Percentiles rank a stretch among this genome's conserved stretches.
Evolutionary conservation across 37 sponge, comb jelly and placozoan genomes (phyloP).

Genomic region (Chondrosia reniformis): DNA sequence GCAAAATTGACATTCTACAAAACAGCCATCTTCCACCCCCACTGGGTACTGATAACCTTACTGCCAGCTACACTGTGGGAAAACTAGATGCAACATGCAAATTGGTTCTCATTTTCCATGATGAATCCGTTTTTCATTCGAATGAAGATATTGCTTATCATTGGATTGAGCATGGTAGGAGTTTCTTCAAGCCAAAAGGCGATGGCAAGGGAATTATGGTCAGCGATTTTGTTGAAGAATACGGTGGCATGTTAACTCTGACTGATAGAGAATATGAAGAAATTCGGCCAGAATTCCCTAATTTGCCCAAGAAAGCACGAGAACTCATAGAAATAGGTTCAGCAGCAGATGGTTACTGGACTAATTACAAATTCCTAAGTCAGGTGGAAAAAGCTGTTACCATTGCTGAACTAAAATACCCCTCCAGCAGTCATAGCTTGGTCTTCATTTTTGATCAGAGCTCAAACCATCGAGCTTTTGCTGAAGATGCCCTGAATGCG

Average conservation of each 20-base stretch:
- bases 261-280: conserved; percentile 3
- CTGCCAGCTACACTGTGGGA: neutral
- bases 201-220: conserved; percentile 25
- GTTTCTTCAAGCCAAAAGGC: conserved; percentile 13
- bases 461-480: conserved; percentile 6
- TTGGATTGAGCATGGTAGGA: conserved; percentile 22
- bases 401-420: conserved; percentile 35
- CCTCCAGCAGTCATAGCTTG: neutral
- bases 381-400: conserved; percentile 10
- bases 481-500: conserved; percentile 25
- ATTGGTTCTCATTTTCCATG: conserved; percentile 36
- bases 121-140: conserved; percentile 24
- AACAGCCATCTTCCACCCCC: neutral
- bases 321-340: neutral
- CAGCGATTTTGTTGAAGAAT: conserved; percentile 38
- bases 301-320: neutral
- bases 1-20: neutral
- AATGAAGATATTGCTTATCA: conserved; percentile 17
- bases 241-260: conserved; percentile 13
- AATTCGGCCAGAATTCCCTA: neutral
- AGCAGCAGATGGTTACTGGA: conserved; percentile 23
- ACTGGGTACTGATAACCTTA: neutral
- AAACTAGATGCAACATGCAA: neutral
- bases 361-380: neutral
- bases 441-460: conserved; percentile 31